phyloP scores from a whole-genome alignment of 2,113 vertebrate genomes.

The Columba janthina region DNA sequence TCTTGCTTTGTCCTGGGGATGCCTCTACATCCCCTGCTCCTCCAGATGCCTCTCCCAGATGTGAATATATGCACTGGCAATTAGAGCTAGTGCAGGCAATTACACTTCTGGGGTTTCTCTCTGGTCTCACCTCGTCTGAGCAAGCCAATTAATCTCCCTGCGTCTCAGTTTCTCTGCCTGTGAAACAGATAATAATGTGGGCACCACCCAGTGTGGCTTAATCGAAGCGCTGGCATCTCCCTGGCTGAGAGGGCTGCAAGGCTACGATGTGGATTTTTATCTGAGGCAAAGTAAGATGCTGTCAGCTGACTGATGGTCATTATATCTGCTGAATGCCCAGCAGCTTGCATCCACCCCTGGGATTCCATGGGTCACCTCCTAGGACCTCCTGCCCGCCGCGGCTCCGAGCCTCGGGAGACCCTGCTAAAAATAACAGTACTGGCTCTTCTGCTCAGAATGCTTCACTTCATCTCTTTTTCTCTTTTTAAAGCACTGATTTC shows the following conservation, averaged over 20 bases:
- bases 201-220: background rate
- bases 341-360: background rate
- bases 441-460: background rate
- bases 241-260: background rate
- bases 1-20: background rate
- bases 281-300: background rate
- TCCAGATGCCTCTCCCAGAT: background rate
- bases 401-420: background rate
- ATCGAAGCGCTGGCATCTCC: background rate
- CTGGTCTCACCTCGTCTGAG: conserved; percentile 12
- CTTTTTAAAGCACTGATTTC: background rate
- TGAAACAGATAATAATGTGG: background rate
- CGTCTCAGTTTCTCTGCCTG: background rate
- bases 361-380: background rate
- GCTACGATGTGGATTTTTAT: background rate
- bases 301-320: background rate
- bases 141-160: conserved; percentile 39
- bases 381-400: background rate
- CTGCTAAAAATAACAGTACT: background rate
- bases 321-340: background rate
- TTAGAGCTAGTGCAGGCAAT: background rate
- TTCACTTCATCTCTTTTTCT: background rate
- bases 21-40: background rate
- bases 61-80: background rate
- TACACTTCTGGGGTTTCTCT: conserved; percentile 10